phyloP scores from a whole-genome alignment of 2,113 vertebrate genomes.

The Lagenorhynchus albirostris region DNA sequence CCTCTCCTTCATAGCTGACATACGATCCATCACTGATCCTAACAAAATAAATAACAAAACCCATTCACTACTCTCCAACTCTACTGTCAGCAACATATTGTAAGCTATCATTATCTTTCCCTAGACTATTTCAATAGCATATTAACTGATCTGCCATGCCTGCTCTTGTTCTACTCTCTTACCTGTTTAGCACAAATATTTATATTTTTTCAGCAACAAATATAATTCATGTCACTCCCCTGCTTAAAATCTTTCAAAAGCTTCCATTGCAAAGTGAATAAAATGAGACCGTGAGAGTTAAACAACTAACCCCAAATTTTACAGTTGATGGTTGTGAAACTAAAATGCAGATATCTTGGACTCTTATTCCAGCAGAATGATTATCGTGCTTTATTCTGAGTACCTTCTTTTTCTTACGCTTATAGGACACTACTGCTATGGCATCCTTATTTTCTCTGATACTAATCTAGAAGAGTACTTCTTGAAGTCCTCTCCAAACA shows the following conservation, averaged over 20 bases:
- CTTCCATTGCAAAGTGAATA: not conserved
- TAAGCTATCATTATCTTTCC: not conserved
- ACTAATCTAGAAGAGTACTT: not conserved
- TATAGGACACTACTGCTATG: not conserved
- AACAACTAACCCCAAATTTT: not conserved
- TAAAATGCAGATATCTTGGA: not conserved
- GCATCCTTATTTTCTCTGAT: not conserved
- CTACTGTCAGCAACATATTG: not conserved
- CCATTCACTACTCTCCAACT: not conserved
- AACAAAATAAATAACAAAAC: slow-evolving; percentile 27
- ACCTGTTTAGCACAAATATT: not conserved
- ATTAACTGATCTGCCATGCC: not conserved
- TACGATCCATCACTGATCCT: not conserved
- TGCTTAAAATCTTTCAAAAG: slow-evolving; percentile 30
- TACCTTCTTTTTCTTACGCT: not conserved
- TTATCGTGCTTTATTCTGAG: slow-evolving; percentile 9
- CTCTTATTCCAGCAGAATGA: not conserved
- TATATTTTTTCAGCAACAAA: not conserved
- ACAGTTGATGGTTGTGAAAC: not conserved
- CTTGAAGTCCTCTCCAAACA: not conserved
- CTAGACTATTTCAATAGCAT: not conserved
- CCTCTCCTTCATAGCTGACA: not conserved
- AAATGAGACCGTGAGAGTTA: not conserved
- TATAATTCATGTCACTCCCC: not conserved
- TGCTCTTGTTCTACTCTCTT: not conserved